These are phyloP conservation scores for Nymphalis io DNA, from an alignment of 1,140 invertebrate genomes.

Conservation along the genomic window DNA sequence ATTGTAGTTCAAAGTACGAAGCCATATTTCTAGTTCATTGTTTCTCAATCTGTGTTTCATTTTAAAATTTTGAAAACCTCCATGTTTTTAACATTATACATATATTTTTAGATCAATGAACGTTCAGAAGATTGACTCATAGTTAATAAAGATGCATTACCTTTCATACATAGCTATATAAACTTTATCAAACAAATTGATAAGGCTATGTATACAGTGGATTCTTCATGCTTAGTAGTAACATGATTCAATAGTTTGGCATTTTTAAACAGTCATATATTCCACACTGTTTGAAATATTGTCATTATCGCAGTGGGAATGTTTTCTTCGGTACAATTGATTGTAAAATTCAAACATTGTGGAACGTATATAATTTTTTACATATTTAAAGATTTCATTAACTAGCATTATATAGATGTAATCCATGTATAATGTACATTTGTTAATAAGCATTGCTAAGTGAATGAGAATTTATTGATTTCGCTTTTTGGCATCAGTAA, in stretches of 20 bases:
- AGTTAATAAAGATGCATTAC: background rate
- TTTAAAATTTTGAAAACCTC: background rate
- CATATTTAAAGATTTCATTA: background rate
- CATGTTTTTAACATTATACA: background rate
- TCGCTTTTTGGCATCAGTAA: too few species aligned
- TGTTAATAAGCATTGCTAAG: too few species aligned
- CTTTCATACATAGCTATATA: background rate
- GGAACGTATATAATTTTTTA: conserved; percentile 33
- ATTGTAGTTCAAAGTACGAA: conserved; percentile 20
- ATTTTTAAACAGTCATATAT: conserved; percentile 14
- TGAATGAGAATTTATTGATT: too few species aligned
- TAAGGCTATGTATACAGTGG: background rate
- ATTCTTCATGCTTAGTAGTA: background rate
- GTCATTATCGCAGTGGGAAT: conserved; percentile 60
- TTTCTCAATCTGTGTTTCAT: background rate
- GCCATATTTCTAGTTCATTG: background rate
- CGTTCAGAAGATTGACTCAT: too few species aligned
- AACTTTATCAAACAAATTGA: conserved; percentile 3
- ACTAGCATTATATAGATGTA: background rate
- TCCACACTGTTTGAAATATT: conserved; percentile 59
- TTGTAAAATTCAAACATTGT: conserved; percentile 50
- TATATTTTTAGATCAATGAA: too few species aligned
- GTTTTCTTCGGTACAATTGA: conserved; percentile 31
- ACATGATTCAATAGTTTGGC: conserved; percentile 9
- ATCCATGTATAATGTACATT: too few species aligned